Evolutionary conservation across 1,140 invertebrate genomes (phyloP).

Genomic region (Caerostris darwini): DNA sequence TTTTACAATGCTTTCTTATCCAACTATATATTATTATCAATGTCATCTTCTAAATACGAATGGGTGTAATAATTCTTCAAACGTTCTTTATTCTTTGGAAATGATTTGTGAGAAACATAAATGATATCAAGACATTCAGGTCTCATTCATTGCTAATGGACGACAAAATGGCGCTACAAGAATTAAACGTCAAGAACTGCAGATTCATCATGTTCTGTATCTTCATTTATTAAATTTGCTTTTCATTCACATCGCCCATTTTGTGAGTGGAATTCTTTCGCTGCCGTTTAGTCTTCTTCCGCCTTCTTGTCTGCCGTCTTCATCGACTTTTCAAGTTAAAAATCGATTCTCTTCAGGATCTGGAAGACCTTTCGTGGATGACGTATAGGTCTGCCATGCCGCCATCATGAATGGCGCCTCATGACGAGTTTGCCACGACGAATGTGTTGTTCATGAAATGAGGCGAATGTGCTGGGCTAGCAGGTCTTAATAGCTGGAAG

Average conservation of each 20-base stretch:
- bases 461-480: background rate
- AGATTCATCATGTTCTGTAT: background rate
- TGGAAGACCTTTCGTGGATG: background rate
- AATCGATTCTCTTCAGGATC: background rate
- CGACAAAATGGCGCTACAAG: background rate
- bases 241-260: background rate
- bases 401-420: slow-evolving; percentile 16
- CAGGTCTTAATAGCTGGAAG: background rate
- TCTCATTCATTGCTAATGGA: background rate
- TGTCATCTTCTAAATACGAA: no score
- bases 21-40: no score
- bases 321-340: background rate
- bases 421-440: background rate
- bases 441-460: background rate
- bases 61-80: no score
- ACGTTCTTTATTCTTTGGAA: no score
- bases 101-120: no score
- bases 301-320: background rate
- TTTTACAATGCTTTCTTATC: no score
- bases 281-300: background rate
- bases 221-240: background rate
- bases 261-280: background rate
- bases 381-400: background rate
- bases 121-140: background rate
- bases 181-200: background rate